Evolutionary conservation across 1,140 invertebrate species (phyloP).

Genomic region (Cydia splendana): DNA sequence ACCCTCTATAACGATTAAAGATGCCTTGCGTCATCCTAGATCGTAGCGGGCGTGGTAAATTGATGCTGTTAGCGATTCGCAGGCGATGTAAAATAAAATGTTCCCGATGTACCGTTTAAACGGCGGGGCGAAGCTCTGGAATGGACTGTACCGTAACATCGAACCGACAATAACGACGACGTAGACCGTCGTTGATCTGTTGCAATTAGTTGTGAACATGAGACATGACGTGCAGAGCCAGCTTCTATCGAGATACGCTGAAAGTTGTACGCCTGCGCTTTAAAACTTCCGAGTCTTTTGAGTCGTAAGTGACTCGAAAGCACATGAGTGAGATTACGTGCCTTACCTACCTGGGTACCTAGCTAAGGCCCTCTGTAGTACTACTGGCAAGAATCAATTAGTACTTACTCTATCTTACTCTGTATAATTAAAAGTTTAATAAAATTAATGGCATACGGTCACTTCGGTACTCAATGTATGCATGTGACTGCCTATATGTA

Average conservation of each 20-base stretch:
- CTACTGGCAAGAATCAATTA: no score
- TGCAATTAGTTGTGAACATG: neutral
- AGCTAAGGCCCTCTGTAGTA: no score
- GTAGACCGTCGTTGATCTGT: neutral
- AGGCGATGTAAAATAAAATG: slow-evolving; percentile 10
- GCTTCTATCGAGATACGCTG: neutral
- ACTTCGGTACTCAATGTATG: no score
- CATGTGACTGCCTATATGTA: no score
- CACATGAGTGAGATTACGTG: no score
- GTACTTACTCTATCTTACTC: no score
- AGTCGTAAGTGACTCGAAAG: no score
- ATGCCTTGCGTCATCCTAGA: neutral
- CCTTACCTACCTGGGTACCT: no score
- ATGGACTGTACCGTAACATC: slow-evolving; percentile 7
- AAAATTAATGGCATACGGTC: no score
- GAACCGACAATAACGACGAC: neutral
- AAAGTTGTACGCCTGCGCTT: no score
- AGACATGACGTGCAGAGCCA: neutral
- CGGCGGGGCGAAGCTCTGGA: neutral
- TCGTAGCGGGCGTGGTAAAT: slow-evolving; percentile 45
- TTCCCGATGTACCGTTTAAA: slow-evolving; percentile 20
- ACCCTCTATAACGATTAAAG: neutral
- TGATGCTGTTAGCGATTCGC: slow-evolving; percentile 36
- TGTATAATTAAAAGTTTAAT: no score
- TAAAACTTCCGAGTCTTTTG: no score